Percentiles rank a stretch among this genome's conserved stretches.
Conservation (phyloP, 1,140 invertebrate genomes). For the Ips typographus region DNA sequence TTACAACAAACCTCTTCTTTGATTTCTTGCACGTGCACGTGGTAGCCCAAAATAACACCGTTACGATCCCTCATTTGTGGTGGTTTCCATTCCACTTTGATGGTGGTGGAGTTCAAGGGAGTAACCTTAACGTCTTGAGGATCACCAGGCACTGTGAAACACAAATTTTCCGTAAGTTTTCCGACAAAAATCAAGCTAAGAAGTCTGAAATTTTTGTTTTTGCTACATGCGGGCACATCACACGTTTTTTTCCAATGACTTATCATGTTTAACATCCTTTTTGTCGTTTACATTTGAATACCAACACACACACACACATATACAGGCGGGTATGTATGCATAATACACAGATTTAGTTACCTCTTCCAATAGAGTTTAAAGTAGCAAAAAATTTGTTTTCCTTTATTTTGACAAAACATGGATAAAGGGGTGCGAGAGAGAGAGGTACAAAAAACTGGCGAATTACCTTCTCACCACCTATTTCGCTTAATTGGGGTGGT, state of each 20-base stretch:
- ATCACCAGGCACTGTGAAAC: constrained; percentile 88
- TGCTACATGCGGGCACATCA: constrained; percentile 48
- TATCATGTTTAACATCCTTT: constrained; percentile 41
- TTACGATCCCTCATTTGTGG: constrained; percentile 88
- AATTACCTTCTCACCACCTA: too few relatives aligned
- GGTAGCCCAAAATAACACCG: constrained; percentile 95
- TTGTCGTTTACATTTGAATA: constrained; percentile 54
- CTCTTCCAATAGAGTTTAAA: constrained; percentile 46
- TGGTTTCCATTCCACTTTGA: constrained; percentile 89
- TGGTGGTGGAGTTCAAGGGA: constrained; percentile 88
- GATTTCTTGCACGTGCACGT: constrained; percentile 92
- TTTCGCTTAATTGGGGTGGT: not conserved
- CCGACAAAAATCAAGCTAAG: not conserved
- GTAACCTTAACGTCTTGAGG: constrained; percentile 86
- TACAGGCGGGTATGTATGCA: constrained; percentile 12
- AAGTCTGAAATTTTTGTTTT: constrained; percentile 5
- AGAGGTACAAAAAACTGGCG: too few relatives aligned
- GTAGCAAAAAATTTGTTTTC: constrained; percentile 40
- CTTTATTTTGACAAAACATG: too few relatives aligned
- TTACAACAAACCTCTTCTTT: constrained; percentile 69
- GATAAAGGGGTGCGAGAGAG: too few relatives aligned
- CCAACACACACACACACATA: constrained; percentile 53
- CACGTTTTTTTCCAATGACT: constrained; percentile 40
- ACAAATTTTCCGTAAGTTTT: not conserved
- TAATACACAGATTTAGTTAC: constrained; percentile 45